A percentile compares a stretch with the other conserved stretches of the same genome.
Evolutionary conservation across 2,888 invertebrate genomes (phyloP).

Genomic region (Chrysolina oricalcia): DNA sequence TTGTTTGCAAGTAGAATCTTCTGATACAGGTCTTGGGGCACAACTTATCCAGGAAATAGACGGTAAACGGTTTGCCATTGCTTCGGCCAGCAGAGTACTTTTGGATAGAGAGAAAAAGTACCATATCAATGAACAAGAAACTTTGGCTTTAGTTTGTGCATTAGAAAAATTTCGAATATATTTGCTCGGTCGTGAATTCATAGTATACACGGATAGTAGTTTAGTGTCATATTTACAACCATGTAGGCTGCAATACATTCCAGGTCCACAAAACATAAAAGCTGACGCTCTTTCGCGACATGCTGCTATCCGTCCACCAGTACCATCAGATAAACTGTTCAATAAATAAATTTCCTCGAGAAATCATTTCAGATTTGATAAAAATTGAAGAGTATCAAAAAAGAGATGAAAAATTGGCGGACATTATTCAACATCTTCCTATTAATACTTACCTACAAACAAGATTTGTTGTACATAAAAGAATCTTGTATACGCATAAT

Average conservation of each 20-base stretch:
- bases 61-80: constrained; percentile 41
- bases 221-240: constrained; percentile 45
- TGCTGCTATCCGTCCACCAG: not conserved
- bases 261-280: constrained; percentile 40
- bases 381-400: not conserved
- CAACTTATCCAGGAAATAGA: constrained; percentile 45
- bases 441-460: not conserved
- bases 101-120: no score
- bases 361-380: not conserved
- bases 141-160: no score
- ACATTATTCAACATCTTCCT: not conserved
- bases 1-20: constrained; percentile 45
- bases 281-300: constrained; percentile 42
- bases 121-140: no score
- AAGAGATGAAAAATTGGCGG: not conserved
- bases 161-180: no score
- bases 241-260: constrained; percentile 45
- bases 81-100: no score
- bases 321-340: not conserved
- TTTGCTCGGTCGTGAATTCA: no score
- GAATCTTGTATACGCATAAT: no score
- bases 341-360: not conserved
- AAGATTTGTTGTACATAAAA: no score
- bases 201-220: constrained; percentile 48
- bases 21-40: constrained; percentile 45